Conservation (phyloP, 1,140 invertebrate genomes). For the Parapsyche elsis region DNA sequence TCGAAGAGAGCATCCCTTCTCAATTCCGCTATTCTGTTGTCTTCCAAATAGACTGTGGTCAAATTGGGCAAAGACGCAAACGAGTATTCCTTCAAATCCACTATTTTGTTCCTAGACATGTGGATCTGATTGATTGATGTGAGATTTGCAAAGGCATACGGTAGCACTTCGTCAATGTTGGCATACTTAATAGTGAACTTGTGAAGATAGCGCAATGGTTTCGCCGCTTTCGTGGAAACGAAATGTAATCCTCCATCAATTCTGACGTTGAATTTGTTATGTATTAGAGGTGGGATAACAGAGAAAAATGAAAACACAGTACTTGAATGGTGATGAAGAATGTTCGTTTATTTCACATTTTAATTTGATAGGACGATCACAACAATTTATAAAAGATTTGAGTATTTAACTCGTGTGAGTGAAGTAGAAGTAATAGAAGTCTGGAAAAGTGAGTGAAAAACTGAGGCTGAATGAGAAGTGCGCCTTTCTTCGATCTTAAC, state of each 20-base stretch:
- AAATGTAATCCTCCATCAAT: slow-evolving; percentile 73
- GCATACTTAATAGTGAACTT: slow-evolving; percentile 77
- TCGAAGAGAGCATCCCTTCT: slow-evolving; percentile 76
- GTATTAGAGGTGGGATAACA: too few species aligned
- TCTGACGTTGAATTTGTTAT: slow-evolving; percentile 76
- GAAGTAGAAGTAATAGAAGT: too few species aligned
- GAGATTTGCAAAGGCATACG: slow-evolving; percentile 78
- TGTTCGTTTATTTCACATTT: too few species aligned
- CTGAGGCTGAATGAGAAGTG: too few species aligned
- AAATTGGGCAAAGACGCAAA: slow-evolving; percentile 76
- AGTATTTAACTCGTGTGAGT: too few species aligned
- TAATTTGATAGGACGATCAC: too few species aligned
- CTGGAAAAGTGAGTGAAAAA: too few species aligned
- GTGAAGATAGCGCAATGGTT: slow-evolving; percentile 73
- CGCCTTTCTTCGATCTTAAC: too few species aligned
- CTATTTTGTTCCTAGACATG: slow-evolving; percentile 76
- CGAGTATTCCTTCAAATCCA: slow-evolving; percentile 71
- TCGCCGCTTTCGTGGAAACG: slow-evolving; percentile 75
- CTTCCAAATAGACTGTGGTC: slow-evolving; percentile 74
- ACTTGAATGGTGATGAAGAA: too few species aligned
- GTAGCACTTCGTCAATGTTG: slow-evolving; percentile 73
- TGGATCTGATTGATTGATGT: slow-evolving; percentile 74
- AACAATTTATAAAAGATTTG: too few species aligned
- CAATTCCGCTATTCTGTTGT: slow-evolving; percentile 78
- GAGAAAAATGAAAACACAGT: too few species aligned